Base-by-base conservation (phyloP, 64 coral and sea anemone genomes). In the Catalaphyllia jardinei region DNA sequence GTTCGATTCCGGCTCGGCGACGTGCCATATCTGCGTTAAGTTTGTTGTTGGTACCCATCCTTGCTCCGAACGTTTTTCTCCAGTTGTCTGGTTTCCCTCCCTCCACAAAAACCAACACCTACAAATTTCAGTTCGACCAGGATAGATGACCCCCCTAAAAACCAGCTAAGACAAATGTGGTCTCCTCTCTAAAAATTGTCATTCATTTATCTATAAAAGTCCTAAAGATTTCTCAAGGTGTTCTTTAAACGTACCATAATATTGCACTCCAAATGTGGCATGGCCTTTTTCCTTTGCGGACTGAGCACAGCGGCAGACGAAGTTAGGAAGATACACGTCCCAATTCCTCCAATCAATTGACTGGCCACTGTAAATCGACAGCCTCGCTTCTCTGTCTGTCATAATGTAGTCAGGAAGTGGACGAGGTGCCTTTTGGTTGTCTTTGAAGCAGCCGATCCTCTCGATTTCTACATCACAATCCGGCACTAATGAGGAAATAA, bases 341-440 rank as follows among this genome's bases (percentile, higher is more conserved):
- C 94, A 96, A 24, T 96, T 92, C 8, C 78, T 79, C 94, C 94
- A 96, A 52, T 93, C 91, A n/a, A 96, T 81, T 1, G 74, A 51
- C 18, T 90, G 75, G 2, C 80, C 63, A 25, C 85, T 83, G 62
- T 60, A 96, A 29, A 69, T 86, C 10, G 64, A 9, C 6, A 79
- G 25, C 2, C 29, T 89, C 19, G 0, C 30, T 29, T 92, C 69
- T 67, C 94, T 91, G 72, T 96, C 94, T 20, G 94, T 86, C 83
- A 96, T 65, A 5, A 82, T 74, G 69, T 93, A 96, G 24, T 87
- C 67, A 27, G 94, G 91, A 1, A 96, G 67, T 12, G 94, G 94
- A 8, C 91, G 88, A 17, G 94, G 67, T 17, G 11, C 62, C 50
- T 35, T 71, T 27, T 35, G 63, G 11, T 84, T 65, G 52, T 96